Conservation (phyloP, 2,888 invertebrate genomes). For the Sussaba pulchella region DNA sequence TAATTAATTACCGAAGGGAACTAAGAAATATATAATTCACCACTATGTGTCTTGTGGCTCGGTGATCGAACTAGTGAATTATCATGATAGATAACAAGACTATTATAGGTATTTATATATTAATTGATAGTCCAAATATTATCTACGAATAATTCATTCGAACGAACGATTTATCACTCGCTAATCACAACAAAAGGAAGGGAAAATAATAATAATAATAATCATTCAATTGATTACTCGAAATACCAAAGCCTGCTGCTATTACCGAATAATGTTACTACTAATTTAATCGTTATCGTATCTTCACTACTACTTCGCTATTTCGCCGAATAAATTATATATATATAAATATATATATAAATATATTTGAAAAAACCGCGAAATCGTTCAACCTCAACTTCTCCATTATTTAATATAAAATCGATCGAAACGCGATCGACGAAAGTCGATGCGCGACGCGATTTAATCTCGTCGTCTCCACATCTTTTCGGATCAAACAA, state of each 20-base stretch:
- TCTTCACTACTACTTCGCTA: constrained; percentile 52
- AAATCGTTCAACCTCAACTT: constrained; percentile 45
- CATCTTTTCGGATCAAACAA: constrained; percentile 46
- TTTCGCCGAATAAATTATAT: constrained; percentile 15
- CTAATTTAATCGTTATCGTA: constrained; percentile 59
- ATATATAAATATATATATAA: not conserved
- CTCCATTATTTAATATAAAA: constrained; percentile 49
- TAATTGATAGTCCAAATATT: constrained; percentile 48
- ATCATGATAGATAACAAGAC: constrained; percentile 65
- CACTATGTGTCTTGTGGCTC: constrained; percentile 74
- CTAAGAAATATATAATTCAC: constrained; percentile 68
- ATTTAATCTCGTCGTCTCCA: constrained; percentile 41
- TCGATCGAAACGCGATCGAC: constrained; percentile 24
- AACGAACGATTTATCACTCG: constrained; percentile 67
- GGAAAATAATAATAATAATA: constrained; percentile 4
- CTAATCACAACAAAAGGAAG: constrained; percentile 39
- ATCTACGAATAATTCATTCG: constrained; percentile 60
- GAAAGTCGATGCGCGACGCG: constrained; percentile 12
- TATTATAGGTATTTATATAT: constrained; percentile 70
- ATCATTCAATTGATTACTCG: constrained; percentile 45
- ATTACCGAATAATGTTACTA: constrained; percentile 63
- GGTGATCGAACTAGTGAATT: constrained; percentile 72
- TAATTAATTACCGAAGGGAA: constrained; percentile 44
- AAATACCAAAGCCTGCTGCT: constrained; percentile 55
- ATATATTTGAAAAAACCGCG: not conserved